Base-by-base conservation (phyloP, 2,113 vertebrate genomes). In the Pogonocichla stellata region DNA sequence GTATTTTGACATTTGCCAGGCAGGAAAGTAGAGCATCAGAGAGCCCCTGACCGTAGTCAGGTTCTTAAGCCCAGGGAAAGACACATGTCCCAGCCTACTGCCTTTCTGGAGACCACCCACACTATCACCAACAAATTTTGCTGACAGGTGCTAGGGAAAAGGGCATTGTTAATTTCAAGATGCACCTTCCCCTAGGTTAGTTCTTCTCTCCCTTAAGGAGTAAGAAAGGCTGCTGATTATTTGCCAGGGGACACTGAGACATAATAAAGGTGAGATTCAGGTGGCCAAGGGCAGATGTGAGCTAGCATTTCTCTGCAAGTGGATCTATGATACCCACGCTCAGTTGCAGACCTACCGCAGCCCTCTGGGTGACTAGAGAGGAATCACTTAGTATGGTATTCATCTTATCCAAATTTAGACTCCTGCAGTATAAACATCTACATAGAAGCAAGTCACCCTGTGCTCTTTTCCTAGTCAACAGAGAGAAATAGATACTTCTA, bases 321-420 rank as follows among this genome's bases (percentile, higher is more conserved):
- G 60, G 62, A 43, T 78, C 80, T 88, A 5, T 1, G 4, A 50
- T 64, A 80, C 47, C 62, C 31, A 40, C 0, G 3, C n/a, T 80
- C 38, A 23, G 42, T 38, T 78, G 50, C 47, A 2, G 82, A 95
- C 96, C 96, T 94, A 97, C 95, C 64, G 0, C 96, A 95, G 95
- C 51, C 64, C 69, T 92, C 71, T 78, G 86, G 67, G 47, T 67
- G 74, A 86, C 86, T 62, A 47, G 28, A 77, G 72, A 92, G 69
- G 85, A 92, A 82, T 93, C 95, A 91, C 86, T 97, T 94, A 93
- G 92, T 51, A 48, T 80, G 95, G 94, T 96, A 96, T 97, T 94
- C 83, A 83, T 93, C 88, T 95, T 67, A 92, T 86, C 88, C 96
- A 97, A 96, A 96, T 97, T 94, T 93, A 94, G 95, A 86, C 80